Base-by-base conservation (phyloP, 2,113 vertebrate genomes). In the Cinclus cinclus region DNA sequence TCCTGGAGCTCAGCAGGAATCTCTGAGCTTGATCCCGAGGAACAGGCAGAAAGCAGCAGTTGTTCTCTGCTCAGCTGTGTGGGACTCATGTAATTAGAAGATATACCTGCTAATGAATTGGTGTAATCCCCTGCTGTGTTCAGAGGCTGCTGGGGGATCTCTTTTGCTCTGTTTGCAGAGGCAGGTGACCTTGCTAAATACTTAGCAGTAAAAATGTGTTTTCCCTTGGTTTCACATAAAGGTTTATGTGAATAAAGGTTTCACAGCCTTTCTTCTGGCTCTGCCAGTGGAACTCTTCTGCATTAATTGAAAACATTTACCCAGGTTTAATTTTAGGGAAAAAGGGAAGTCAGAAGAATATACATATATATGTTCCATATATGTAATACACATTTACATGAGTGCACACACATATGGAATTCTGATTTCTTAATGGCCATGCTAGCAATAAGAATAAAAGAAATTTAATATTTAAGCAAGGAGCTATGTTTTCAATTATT, bases 41-140 rank as follows among this genome's bases (percentile, higher is more conserved):
- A 52, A 25, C 4, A 39, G 56, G 87, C 55, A 64, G 28, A 91
- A 83, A 25, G 55, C 75, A 55, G 90, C 50, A 63, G 65, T 28
- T 30, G 35, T 74, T 92, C 74, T 74, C 46, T 76, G 6, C 52
- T 95, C 60, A 24, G 71, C 83, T 64, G 56, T n/a, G 31, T 39
- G 39, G 52, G 67, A 37, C 64, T 78, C 9, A 7, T 86, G 67
- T 90, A 90, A 96, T 96, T 93, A 90, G 60, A 78, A 90, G 65
- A n/a, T 81, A 52, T 9, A 81, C 83, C 83, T 95, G 76, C 88
- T 96, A 96, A 92, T 96, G 89, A 91, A 95, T 78, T 81, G 86
- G 9, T 67, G 14, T 91, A 60, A 86, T 94, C 71, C 67, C 80
- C 46, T 77, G 89, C 94, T 81, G 73, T 23, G 33, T 37, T 80